phyloP scores from a whole-genome alignment of 2,113 vertebrate species.

The Neotragus moschatus region DNA sequence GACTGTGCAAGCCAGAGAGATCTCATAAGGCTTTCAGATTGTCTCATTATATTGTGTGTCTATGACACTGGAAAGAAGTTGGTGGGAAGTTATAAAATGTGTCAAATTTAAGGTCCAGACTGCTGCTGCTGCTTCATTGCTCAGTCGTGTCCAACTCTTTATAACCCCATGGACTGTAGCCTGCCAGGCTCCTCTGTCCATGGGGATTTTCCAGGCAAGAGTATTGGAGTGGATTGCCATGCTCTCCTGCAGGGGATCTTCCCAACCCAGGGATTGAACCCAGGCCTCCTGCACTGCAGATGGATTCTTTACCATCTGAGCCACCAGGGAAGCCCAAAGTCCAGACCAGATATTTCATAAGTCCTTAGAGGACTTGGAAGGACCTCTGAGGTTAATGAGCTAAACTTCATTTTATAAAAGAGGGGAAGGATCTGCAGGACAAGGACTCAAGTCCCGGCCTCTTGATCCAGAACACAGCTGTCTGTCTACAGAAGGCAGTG shows the following conservation, averaged over 20 bases:
- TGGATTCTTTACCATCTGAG: background rate
- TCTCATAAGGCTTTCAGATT: conserved; percentile 4
- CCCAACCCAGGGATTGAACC: background rate
- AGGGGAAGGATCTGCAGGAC: background rate
- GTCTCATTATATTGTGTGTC: background rate
- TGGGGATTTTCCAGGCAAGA: background rate
- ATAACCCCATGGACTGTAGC: background rate
- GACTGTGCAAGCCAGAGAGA: conserved; percentile 21
- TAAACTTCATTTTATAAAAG: conserved; percentile 23
- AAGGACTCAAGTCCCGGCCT: background rate
- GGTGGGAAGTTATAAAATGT: conserved; percentile 1
- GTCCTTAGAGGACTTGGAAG: background rate
- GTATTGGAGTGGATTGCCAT: background rate
- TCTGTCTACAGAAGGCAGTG: background rate
- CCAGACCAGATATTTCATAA: conserved; percentile 10
- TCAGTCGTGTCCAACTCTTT: fast-evolving
- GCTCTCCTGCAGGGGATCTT: background rate
- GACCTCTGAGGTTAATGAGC: background rate
- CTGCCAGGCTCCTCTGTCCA: background rate
- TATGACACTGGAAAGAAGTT: background rate
- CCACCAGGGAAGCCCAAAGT: background rate
- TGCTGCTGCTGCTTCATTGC: background rate
- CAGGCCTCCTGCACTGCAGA: background rate
- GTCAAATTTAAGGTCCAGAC: background rate
- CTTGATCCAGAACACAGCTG: background rate